Base-by-base conservation (phyloP, 2,113 vertebrate species). In the Oncorhynchus gorbuscha region DNA sequence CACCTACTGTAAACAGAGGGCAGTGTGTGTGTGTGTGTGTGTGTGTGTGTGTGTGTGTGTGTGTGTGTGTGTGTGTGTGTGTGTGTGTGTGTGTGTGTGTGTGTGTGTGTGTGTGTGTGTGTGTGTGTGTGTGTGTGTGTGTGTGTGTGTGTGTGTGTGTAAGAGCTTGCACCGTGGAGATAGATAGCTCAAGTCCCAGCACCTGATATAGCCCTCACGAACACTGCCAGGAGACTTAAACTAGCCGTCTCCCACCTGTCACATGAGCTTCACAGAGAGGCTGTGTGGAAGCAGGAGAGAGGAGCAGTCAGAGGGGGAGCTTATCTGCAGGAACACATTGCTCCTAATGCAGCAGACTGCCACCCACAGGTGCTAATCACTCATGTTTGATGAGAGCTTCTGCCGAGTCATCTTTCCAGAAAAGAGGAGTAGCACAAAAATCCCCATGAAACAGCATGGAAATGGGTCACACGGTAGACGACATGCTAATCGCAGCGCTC, bases 271-370 rank as follows among this genome's bases (percentile, higher is more conserved):
- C 28, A 69, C 16, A 18, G 14, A 67, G 65, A 35, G 4, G 14
- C 32, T 30, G 39, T 5, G 20, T n/a, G 39, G 45, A 12, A 48
- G 39, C 9, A 30, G 69, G n/a, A 13, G 22, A 49, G 69, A 48
- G 69, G 12, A 11, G 22, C 20, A 48, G 26, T 13, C 35, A 49
- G 45, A 45, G 32, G 18, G 35, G 22, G 22, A 20, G 69, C 20
- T 45, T 70, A 70, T 69, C 67, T 39, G 28, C 16, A 69, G 32
- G 67, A 69, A 45, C 67, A 69, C 32, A 69, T 69, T 20, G 67
- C 13, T 69, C 32, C 67, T 39, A 24, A 32, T 16, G 65, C 26
- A 20, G 32, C 67, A 39, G 67, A 62, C 28, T 18, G 18, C 7
- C 24, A 16, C 30, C 13, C 18, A 20, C 16, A 11, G 67, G 30